phyloP scores from a whole-genome alignment of 2,797 vertebrate species.

The Sparus aurata region DNA sequence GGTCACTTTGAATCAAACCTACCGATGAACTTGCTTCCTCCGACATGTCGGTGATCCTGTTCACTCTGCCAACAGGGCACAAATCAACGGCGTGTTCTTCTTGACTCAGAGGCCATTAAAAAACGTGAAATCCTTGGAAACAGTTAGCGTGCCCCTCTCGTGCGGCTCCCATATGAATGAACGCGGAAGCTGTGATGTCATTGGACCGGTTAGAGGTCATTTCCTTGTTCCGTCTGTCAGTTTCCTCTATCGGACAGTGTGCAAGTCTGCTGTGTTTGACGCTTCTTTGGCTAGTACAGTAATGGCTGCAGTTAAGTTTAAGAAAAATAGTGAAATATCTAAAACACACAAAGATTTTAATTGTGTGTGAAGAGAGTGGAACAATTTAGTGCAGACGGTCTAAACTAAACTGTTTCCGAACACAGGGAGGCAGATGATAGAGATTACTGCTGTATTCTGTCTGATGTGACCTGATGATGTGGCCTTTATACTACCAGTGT shows the following conservation, averaged over 20 bases:
- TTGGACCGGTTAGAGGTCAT: constrained; percentile 55
- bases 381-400: neutral
- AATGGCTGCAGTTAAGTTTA: neutral
- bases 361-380: neutral
- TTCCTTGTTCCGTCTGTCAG: constrained; percentile 61
- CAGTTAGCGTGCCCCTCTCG: neutral
- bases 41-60: constrained; percentile 63
- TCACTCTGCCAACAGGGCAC: neutral
- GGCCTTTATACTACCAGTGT: neutral
- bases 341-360: neutral
- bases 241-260: neutral
- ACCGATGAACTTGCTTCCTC: constrained; percentile 62
- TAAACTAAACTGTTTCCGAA: neutral
- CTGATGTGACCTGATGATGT: constrained; percentile 7
- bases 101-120: neutral
- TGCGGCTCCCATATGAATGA: constrained; percentile 31
- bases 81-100: neutral
- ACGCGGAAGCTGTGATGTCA: constrained; percentile 51
- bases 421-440: neutral
- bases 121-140: neutral
- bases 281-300: neutral
- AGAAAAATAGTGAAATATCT: no score
- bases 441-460: neutral
- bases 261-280: no score
- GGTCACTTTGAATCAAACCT: constrained; percentile 18